A percentile compares a stretch with the other conserved stretches of the same genome.
These are phyloP conservation scores for Sycophaga agraensis DNA, from an alignment of 1,140 invertebrate genomes.

Conservation along the genomic window DNA sequence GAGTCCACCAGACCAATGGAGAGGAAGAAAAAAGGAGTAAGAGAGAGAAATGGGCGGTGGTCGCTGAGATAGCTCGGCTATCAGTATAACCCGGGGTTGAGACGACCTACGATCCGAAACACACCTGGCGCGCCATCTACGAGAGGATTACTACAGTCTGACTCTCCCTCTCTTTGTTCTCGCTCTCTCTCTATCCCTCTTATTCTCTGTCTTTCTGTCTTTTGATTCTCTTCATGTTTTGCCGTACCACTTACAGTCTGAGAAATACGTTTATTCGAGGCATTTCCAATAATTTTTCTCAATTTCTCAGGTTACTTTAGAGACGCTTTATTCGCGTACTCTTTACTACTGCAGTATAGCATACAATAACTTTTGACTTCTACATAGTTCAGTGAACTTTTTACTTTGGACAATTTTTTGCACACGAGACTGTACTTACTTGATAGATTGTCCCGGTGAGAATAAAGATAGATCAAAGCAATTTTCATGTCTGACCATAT, in stretches of 20 bases:
- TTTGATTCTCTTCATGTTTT: neutral
- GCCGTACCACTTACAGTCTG: slow-evolving; percentile 24
- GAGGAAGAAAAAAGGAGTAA: neutral
- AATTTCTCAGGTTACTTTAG: no score
- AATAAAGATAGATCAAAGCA: no score
- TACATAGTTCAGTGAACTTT: no score
- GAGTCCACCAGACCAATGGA: slow-evolving; percentile 3
- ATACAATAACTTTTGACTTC: no score
- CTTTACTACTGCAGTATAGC: no score
- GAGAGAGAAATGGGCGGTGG: slow-evolving; percentile 43
- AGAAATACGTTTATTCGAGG: neutral
- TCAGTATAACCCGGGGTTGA: slow-evolving; percentile 16
- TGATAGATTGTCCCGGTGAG: no score
- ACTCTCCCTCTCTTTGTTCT: neutral
- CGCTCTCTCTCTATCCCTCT: slow-evolving; percentile 22
- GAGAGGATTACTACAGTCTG: slow-evolving; percentile 16
- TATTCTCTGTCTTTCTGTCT: slow-evolving; percentile 10
- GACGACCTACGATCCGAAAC: slow-evolving; percentile 36
- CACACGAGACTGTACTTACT: no score
- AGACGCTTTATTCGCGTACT: no score
- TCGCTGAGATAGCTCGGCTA: slow-evolving; percentile 37
- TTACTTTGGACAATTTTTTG: no score
- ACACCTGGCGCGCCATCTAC: slow-evolving; percentile 53
- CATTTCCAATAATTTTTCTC: neutral
- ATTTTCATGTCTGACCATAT: slow-evolving; percentile 23